Conservation (phyloP, 1,140 invertebrate genomes). For the Orussus abietinus region DNA sequence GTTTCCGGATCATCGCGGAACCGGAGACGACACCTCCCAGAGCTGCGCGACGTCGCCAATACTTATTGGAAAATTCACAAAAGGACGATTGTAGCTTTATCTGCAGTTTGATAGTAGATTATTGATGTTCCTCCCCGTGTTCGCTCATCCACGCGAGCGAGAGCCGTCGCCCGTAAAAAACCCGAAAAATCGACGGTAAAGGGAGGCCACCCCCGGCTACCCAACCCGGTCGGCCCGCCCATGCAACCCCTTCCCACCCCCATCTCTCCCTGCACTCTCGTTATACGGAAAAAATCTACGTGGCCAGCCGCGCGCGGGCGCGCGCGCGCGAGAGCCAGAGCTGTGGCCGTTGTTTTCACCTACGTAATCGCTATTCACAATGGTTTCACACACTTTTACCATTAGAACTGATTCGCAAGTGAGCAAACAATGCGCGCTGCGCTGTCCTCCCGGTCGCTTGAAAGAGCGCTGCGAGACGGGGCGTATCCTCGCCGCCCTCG, state of each 20-base stretch:
- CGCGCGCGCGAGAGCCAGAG: slow-evolving; percentile 4
- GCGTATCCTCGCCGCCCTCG: too few species aligned
- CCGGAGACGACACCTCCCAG: too few species aligned
- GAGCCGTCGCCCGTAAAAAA: slow-evolving; percentile 44
- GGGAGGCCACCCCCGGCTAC: slow-evolving; percentile 4
- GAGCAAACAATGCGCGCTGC: slow-evolving; percentile 46
- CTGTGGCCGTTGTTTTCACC: slow-evolving; percentile 38
- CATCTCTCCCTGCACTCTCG: slow-evolving; percentile 35
- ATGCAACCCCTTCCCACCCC: slow-evolving; percentile 4
- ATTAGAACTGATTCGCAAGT: slow-evolving; percentile 49
- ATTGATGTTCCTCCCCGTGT: slow-evolving; percentile 52
- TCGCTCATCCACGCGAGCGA: slow-evolving; percentile 45
- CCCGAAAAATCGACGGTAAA: slow-evolving; percentile 9
- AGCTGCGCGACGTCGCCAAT: too few species aligned
- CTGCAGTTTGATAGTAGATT: slow-evolving; percentile 55
- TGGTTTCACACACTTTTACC: slow-evolving; percentile 53
- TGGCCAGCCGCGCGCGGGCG: slow-evolving; percentile 16
- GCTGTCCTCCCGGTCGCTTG: too few species aligned
- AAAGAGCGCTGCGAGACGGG: too few species aligned
- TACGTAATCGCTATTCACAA: slow-evolving; percentile 51
- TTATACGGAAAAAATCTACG: slow-evolving; percentile 43
- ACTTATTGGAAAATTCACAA: slow-evolving; percentile 51
- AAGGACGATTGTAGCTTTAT: slow-evolving; percentile 52
- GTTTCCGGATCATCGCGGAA: too few species aligned
- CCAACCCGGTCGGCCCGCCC: slow-evolving; percentile 4